Conservation (phyloP, 2,113 vertebrate species). For the Sceloporus undulatus region DNA sequence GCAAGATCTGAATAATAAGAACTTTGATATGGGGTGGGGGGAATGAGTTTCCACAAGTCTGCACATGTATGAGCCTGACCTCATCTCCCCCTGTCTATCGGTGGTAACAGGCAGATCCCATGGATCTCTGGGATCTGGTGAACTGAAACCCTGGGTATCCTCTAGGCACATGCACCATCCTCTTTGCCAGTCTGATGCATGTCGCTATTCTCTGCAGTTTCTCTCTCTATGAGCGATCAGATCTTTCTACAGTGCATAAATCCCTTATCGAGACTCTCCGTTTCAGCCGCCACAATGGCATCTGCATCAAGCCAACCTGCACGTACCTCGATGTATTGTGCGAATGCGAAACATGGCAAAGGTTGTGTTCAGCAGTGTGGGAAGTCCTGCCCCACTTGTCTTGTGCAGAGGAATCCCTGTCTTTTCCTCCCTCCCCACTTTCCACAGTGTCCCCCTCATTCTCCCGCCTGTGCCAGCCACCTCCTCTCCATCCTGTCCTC, state of each 20-base stretch:
- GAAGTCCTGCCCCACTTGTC: slow-evolving; percentile 55
- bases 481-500: slow-evolving; percentile 53
- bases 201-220: background rate
- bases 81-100: background rate
- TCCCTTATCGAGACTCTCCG: background rate
- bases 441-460: slow-evolving; percentile 30
- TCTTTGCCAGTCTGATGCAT: background rate
- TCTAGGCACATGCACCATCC: background rate
- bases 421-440: slow-evolving; percentile 51
- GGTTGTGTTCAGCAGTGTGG: background rate
- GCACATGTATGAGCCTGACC: background rate
- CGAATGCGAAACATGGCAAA: background rate
- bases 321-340: background rate
- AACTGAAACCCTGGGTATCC: background rate
- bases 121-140: background rate
- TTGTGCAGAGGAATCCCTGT: slow-evolving; percentile 61
- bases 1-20: background rate
- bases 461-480: background rate
- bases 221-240: background rate
- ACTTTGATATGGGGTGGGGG: background rate
- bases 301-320: background rate
- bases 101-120: background rate
- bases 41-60: background rate
- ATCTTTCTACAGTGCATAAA: background rate
- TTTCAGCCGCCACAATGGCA: background rate